A percentile compares a stretch with the other conserved stretches of the same genome.
Conservation (phyloP, 2,888 invertebrate species). For the Tenthredo livida region DNA sequence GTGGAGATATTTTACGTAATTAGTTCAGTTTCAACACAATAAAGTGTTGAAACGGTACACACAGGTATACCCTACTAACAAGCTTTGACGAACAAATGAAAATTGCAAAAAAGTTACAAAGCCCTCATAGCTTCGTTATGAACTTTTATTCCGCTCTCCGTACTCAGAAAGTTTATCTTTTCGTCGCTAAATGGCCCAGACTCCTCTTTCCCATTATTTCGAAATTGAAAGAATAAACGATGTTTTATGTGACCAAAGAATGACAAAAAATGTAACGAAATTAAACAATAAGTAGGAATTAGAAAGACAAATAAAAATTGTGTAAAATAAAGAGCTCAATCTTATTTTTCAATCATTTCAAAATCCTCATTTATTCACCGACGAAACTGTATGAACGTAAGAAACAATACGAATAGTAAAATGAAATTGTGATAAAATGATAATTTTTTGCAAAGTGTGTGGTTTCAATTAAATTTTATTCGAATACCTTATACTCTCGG, state of each 20-base stretch:
- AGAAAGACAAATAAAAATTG: not conserved
- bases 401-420: not conserved
- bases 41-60: not conserved
- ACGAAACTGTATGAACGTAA: not conserved
- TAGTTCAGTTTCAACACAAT: not conserved
- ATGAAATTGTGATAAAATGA: not conserved
- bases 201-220: not conserved
- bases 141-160: not conserved
- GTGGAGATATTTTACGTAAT: not conserved
- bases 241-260: not conserved
- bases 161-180: not conserved
- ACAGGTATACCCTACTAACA: not conserved
- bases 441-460: not conserved
- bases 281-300: not conserved
- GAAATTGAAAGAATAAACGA: not conserved
- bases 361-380: not conserved
- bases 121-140: not conserved
- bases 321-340: not conserved
- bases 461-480: not conserved
- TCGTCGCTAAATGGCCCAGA: not conserved
- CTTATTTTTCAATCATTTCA: not conserved
- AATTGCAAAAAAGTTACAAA: slow-evolving; percentile 14
- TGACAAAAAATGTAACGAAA: not conserved
- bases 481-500: not conserved
- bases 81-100: slow-evolving; percentile 17